phyloP scores from a whole-genome alignment of 64 coral and sea anemone genomes.

The Orbicella faveolata region DNA sequence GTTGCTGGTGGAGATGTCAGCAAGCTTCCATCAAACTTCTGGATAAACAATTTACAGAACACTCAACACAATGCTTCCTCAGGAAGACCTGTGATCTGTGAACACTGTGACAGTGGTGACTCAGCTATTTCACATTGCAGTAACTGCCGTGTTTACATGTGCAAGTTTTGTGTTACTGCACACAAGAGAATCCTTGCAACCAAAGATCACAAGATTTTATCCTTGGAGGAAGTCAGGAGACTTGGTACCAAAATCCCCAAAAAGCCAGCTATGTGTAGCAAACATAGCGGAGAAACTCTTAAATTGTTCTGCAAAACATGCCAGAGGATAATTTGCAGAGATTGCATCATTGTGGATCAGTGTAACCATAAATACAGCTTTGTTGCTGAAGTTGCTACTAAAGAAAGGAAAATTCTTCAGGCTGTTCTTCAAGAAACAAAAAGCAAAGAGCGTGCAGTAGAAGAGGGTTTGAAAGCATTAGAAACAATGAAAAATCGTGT shows the following conservation, averaged over 20 bases:
- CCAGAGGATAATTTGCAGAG: slow-evolving; percentile 42
- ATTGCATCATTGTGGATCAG: slow-evolving; percentile 60
- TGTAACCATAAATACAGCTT: slow-evolving; percentile 30
- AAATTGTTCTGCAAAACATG: slow-evolving; percentile 52
- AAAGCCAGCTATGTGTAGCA: background rate
- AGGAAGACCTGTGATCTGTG: background rate
- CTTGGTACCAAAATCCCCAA: slow-evolving; percentile 10
- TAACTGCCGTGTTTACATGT: background rate
- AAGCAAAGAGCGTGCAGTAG: background rate
- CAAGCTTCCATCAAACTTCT: background rate
- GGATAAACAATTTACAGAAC: background rate
- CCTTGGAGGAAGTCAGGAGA: slow-evolving; percentile 16
- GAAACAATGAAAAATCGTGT: background rate
- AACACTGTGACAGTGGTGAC: background rate
- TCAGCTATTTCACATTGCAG: background rate
- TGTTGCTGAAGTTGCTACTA: slow-evolving; percentile 5
- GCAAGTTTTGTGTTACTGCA: slow-evolving; percentile 16
- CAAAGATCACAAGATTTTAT: slow-evolving; percentile 26
- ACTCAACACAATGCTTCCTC: background rate
- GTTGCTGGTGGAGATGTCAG: background rate
- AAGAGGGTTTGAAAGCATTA: background rate
- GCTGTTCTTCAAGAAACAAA: background rate
- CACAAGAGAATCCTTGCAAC: slow-evolving; percentile 22
- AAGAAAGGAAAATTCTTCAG: background rate
- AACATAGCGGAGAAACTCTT: slow-evolving; percentile 18